Conservation (phyloP, 2,888 invertebrate genomes). For the Spisula subtruncata region DNA sequence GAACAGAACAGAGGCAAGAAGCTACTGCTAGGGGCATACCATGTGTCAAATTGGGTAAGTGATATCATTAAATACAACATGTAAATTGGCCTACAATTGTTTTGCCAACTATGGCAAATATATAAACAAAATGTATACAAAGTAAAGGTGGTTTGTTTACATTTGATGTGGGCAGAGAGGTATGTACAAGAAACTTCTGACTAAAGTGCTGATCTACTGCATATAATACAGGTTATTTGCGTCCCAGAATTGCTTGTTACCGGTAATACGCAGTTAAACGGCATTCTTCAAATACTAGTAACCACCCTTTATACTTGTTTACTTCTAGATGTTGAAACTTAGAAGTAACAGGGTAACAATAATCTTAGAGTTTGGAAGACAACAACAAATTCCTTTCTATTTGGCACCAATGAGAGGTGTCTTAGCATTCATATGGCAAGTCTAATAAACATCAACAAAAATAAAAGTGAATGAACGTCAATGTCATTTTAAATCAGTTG, state of each 20-base stretch:
- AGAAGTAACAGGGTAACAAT: not conserved
- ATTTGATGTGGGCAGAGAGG: no score
- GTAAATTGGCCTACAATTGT: conserved; percentile 11
- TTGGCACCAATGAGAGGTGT: not conserved
- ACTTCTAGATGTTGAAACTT: not conserved
- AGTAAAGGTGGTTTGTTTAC: not conserved
- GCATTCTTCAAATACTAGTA: not conserved
- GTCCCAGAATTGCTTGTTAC: not conserved
- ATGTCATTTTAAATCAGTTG: not conserved
- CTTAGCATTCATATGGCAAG: not conserved
- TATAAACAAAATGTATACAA: not conserved
- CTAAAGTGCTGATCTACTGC: not conserved
- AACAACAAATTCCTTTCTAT: conserved; percentile 7
- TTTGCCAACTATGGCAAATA: not conserved
- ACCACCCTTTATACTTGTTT: not conserved
- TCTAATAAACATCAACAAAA: not conserved
- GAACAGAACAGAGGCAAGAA: not conserved
- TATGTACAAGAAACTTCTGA: not conserved
- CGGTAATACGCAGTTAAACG: not conserved
- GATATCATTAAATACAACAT: not conserved
- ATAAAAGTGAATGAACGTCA: not conserved
- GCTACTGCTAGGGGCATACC: not conserved
- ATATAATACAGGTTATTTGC: not conserved
- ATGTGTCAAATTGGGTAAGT: conserved; percentile 1
- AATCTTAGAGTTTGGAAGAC: not conserved